Base-by-base conservation (phyloP, 2,888 invertebrate species). In the Xanthia togata region DNA sequence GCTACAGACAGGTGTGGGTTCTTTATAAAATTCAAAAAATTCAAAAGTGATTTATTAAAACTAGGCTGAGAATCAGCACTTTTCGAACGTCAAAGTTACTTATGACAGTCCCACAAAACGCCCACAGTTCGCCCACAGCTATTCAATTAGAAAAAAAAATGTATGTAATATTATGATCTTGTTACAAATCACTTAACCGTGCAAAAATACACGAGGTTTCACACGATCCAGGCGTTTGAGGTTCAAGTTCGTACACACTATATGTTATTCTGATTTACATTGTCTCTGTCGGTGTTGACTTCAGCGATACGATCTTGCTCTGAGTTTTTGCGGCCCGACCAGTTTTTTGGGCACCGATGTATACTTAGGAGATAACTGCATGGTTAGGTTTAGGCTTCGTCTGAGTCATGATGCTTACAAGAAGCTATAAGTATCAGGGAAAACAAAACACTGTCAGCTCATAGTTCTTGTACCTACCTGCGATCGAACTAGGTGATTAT, bases 241-340 rank as follows among this genome's bases (percentile, higher is more conserved):
- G 79, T 85, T 85, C 75, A 87, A 80, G 81, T 82, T 85, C 83
- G 78, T 76, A 82, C 76, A 79, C 72, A 67, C 74, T 75, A 53
- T 78, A 85, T 70, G 68, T 83, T 85, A 88, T 81, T 83, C 83
- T 87, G 78, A 84, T 83, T 88, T 85, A 83, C 76, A 83, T 82
- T 83, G 87, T 88, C 71, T 81, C 70, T 76, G 84, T 57, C 75
- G 85, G 79, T 63, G 78, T 78, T 77, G 73, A 76, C 76, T 78
- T 65, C 60, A 75, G 17, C 44, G 87, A 87, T 88, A n/a, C 70
- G 67, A 88, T 87, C 87, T 81, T 60, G 68, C 11, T 62, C 14
- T 14, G 65, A 55, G 59, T 88, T 87, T 83, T 86, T 86, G 81
- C 57, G 68, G 44, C 8, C 26, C 9, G 64, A 87, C 87, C 81